Conservation (phyloP, 2,888 invertebrate genomes). For the Melolontha melolontha region DNA sequence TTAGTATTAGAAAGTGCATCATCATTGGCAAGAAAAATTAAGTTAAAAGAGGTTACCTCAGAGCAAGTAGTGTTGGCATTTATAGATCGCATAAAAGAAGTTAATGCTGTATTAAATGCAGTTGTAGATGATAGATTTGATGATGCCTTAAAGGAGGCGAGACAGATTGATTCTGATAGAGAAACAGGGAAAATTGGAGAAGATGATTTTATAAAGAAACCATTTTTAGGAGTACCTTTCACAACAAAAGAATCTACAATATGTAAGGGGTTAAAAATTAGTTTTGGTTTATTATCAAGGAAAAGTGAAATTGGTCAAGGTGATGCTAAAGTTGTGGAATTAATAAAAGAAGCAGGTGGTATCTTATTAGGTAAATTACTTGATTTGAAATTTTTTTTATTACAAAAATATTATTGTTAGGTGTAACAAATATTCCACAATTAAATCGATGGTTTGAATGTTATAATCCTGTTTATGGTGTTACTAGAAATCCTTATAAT, state of each 20-base stretch:
- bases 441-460: slow-evolving; percentile 94
- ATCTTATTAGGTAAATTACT: slow-evolving; percentile 79
- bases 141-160: slow-evolving; percentile 83
- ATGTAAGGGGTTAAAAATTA: slow-evolving; percentile 78
- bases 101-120: slow-evolving; percentile 83
- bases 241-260: slow-evolving; percentile 91
- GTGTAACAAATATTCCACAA: slow-evolving; percentile 90
- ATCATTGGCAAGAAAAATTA: slow-evolving; percentile 75
- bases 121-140: slow-evolving; percentile 85
- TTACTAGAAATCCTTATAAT: slow-evolving; percentile 93
- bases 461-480: slow-evolving; percentile 88
- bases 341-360: slow-evolving; percentile 83
- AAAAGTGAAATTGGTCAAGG: slow-evolving; percentile 72
- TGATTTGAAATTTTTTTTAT: background rate
- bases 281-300: slow-evolving; percentile 76
- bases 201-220: slow-evolving; percentile 76
- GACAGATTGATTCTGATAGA: slow-evolving; percentile 77
- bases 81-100: slow-evolving; percentile 80
- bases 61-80: slow-evolving; percentile 79
- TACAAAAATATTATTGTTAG: slow-evolving; percentile 44
- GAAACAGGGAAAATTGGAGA: slow-evolving; percentile 70
- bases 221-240: slow-evolving; percentile 90
- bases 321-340: slow-evolving; percentile 83
- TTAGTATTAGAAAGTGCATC: slow-evolving; percentile 71
- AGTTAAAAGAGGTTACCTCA: slow-evolving; percentile 72